Evolutionary conservation across 2,797 vertebrate species (phyloP).

Genomic region (Pangasius krempfi): DNA sequence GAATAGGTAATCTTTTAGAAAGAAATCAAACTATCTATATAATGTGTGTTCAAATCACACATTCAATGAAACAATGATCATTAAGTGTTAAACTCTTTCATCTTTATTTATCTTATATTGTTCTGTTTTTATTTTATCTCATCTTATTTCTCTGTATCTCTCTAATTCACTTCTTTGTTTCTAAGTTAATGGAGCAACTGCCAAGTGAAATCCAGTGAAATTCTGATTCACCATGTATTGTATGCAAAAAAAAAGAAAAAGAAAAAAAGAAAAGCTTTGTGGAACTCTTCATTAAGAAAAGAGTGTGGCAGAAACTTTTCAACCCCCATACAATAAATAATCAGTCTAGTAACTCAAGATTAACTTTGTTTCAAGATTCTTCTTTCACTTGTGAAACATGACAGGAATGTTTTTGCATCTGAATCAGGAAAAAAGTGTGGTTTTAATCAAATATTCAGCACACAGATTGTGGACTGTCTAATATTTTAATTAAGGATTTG

Average conservation of each 20-base stretch:
- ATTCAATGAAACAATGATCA: too few species aligned
- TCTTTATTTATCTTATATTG: background rate
- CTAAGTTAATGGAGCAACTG: background rate
- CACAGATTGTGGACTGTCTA: constrained; percentile 58
- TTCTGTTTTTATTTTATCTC: background rate
- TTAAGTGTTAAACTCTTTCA: background rate
- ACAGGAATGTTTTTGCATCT: constrained; percentile 3
- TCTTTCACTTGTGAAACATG: constrained; percentile 24
- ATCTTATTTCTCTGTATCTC: background rate
- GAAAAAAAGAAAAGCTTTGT: too few species aligned
- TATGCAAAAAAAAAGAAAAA: background rate
- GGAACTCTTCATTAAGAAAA: background rate
- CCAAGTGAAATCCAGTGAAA: background rate
- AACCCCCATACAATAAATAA: background rate
- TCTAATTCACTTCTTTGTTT: background rate
- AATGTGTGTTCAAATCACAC: too few species aligned
- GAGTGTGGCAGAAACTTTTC: background rate
- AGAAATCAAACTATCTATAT: too few species aligned
- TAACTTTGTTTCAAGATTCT: background rate
- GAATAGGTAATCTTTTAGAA: too few species aligned
- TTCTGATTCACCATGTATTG: background rate
- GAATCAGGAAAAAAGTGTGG: constrained; percentile 41
- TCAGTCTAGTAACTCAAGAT: background rate
- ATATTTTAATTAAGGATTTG: constrained; percentile 74
- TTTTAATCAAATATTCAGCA: constrained; percentile 61